Evolutionary conservation across 2,113 vertebrate genomes (phyloP).

Genomic region (Gambusia affinis): DNA sequence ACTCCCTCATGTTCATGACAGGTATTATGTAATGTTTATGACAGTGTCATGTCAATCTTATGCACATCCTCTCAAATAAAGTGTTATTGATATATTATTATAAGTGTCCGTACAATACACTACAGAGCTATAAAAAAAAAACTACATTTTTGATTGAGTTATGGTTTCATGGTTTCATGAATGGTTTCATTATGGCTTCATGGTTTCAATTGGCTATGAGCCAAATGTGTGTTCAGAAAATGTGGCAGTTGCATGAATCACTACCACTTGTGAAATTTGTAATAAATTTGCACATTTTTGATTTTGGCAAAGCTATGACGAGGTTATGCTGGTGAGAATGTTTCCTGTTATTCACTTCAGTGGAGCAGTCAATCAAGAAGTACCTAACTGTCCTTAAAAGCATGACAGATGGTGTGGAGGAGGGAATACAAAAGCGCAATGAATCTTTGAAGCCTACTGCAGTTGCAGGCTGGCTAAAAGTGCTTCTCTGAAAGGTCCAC

Average conservation of each 20-base stretch:
- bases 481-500: constrained; percentile 31
- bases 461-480: constrained; percentile 24
- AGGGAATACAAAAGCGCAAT: constrained; percentile 32
- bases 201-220: not conserved
- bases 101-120: no score
- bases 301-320: constrained; percentile 22
- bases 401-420: constrained; percentile 34
- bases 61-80: no score
- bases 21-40: no score
- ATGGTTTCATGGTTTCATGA: no score
- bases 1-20: no score
- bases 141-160: no score
- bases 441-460: constrained; percentile 27
- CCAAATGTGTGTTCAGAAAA: not conserved
- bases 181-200: no score
- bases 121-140: no score
- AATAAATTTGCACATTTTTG: not conserved
- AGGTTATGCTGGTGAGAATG: constrained; percentile 20
- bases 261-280: not conserved
- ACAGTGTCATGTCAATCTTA: no score
- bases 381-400: constrained; percentile 28
- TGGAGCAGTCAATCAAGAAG: constrained; percentile 49
- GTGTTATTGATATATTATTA: no score
- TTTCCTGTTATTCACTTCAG: constrained; percentile 22
- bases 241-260: constrained; percentile 1